Percentiles rank a stretch among this genome's conserved stretches.
Evolutionary conservation across 30 jellyfish, hydroid and myxozoan genomes (phyloP).

Genomic region (Aurelia sp.): DNA sequence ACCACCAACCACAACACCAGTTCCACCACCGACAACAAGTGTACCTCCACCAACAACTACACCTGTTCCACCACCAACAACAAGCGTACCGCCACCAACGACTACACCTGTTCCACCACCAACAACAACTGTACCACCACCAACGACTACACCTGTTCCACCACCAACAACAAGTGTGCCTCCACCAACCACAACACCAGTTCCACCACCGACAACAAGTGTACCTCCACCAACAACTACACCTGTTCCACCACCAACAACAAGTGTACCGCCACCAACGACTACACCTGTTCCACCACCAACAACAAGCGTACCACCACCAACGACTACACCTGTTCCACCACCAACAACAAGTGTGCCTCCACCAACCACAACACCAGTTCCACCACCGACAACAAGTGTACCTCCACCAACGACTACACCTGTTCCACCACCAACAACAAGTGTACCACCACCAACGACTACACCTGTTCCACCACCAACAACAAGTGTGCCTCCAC

Average conservation of each 20-base stretch:
- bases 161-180: too few species aligned
- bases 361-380: too few species aligned
- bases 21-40: background rate
- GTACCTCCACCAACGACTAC: background rate
- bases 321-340: background rate
- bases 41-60: conserved; percentile 37
- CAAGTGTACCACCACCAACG: conserved; percentile 5
- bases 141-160: conserved; percentile 2
- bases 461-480: background rate
- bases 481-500: too few species aligned
- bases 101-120: background rate
- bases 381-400: too few species aligned
- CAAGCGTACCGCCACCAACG: conserved; percentile 2
- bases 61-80: conserved; percentile 20
- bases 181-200: too few species aligned
- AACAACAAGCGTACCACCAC: too few species aligned
- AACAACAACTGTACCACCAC: background rate
- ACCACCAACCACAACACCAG: conserved; percentile 9
- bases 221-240: too few species aligned
- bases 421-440: too few species aligned
- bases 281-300: too few species aligned
- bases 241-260: too few species aligned
- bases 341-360: background rate
- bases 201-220: too few species aligned
- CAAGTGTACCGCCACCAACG: too few species aligned